phyloP scores from a whole-genome alignment of 2,888 invertebrate species.

The Tupiocoris notatus region DNA sequence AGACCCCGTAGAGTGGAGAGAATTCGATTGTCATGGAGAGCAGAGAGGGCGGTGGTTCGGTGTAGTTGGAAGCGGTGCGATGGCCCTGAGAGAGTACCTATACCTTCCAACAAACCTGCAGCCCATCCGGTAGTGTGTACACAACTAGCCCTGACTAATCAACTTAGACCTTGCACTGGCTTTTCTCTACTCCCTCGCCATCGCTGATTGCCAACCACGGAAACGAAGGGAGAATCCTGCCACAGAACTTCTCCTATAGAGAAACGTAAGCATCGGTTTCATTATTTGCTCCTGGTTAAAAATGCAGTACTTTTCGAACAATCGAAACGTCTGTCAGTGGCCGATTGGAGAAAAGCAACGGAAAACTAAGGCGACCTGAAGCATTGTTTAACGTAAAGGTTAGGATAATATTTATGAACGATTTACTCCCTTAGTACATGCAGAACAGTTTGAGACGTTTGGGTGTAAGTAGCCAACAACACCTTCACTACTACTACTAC shows the following conservation, averaged over 20 bases:
- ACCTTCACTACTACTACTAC: too few species aligned
- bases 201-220: constrained; percentile 30
- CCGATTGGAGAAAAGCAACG: too few species aligned
- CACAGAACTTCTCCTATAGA: background rate
- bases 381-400: too few species aligned
- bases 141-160: constrained; percentile 42
- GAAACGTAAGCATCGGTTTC: too few species aligned
- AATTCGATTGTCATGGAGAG: constrained; percentile 29
- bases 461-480: too few species aligned
- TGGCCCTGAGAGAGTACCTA: background rate
- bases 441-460: too few species aligned
- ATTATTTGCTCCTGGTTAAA: too few species aligned
- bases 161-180: constrained; percentile 30
- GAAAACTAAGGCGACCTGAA: too few species aligned
- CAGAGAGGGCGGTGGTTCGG: background rate
- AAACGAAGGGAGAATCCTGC: background rate
- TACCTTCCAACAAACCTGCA: background rate
- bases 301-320: too few species aligned
- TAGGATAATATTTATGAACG: too few species aligned
- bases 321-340: too few species aligned
- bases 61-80: background rate
- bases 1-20: background rate
- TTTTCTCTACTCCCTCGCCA: constrained; percentile 1
- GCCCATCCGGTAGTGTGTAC: constrained; percentile 28
- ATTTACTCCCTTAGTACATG: too few species aligned